Conservation (phyloP, 2,888 invertebrate genomes). For the Agapetus fuscipes region DNA sequence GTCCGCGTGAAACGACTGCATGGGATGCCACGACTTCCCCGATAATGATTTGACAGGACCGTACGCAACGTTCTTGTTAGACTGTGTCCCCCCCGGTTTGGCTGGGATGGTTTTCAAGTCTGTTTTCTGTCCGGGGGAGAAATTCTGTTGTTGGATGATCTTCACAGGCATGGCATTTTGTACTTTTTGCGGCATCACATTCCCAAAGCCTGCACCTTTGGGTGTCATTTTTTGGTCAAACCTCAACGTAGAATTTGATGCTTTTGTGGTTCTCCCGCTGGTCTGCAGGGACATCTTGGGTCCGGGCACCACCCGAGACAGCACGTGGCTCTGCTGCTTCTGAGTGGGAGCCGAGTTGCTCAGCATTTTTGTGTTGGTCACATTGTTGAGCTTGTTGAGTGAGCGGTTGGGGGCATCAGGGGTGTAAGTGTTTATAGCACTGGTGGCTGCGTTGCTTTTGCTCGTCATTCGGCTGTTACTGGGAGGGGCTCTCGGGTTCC, state of each 20-base stretch:
- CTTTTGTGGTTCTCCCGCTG: conserved; percentile 11
- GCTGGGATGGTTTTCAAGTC: conserved; percentile 35
- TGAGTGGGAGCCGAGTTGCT: conserved; percentile 35
- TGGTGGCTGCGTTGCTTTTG: too few relatives aligned
- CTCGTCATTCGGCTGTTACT: too few relatives aligned
- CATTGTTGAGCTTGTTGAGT: conserved; percentile 38
- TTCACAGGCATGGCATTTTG: conserved; percentile 37
- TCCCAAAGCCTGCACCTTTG: conserved; percentile 3
- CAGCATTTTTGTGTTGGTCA: conserved; percentile 37
- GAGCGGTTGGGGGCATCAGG: conserved; percentile 36
- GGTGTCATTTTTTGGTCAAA: conserved; percentile 1
- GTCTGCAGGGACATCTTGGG: conserved; percentile 40
- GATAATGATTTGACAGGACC: conserved; percentile 26
- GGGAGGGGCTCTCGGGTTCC: too few relatives aligned
- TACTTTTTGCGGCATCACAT: conserved; percentile 12
- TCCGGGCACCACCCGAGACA: conserved; percentile 41
- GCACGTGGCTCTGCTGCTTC: conserved; percentile 39
- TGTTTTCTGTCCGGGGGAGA: conserved; percentile 28
- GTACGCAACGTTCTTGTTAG: conserved; percentile 25
- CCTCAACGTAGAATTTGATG: conserved; percentile 4
- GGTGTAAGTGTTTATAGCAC: too few relatives aligned
- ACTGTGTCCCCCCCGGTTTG: conserved; percentile 25
- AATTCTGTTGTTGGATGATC: conserved; percentile 37
- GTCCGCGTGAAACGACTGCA: neutral
- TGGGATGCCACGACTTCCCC: conserved; percentile 6